These are phyloP conservation scores for Spilogale gracilis DNA, from an alignment of 2,113 vertebrate species.

Conservation along the genomic window DNA sequence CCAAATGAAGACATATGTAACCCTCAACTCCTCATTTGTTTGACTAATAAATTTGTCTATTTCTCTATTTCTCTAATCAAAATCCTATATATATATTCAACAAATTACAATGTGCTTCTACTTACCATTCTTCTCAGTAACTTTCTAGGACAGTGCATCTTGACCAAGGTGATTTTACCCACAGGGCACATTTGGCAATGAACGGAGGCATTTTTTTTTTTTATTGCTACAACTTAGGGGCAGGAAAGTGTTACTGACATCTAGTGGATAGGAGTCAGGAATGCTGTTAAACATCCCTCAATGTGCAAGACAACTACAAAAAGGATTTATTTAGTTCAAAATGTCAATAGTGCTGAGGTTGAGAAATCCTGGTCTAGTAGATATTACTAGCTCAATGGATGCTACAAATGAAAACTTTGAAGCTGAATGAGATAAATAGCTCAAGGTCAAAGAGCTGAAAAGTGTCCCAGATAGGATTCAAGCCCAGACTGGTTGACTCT, in stretches of 20 bases:
- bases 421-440: not conserved
- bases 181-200: not conserved
- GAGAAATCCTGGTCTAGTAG: not conserved
- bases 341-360: not conserved
- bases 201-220: not conserved
- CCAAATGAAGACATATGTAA: not conserved
- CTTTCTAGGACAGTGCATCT: not conserved
- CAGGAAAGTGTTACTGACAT: not conserved
- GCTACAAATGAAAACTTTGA: not conserved
- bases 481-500: not conserved
- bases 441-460: not conserved
- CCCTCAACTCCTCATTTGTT: not conserved
- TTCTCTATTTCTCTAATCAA: slow-evolving; percentile 34
- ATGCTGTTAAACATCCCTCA: not conserved
- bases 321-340: slow-evolving; percentile 22
- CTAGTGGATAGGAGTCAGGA: not conserved
- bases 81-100: not conserved
- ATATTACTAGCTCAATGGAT: not conserved
- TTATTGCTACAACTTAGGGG: not conserved
- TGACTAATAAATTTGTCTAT: not conserved
- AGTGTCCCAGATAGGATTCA: not conserved
- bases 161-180: not conserved
- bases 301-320: not conserved
- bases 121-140: not conserved
- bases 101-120: not conserved